Conservation (phyloP, 2,888 invertebrate species). For the Keiferia lycopersicella region DNA sequence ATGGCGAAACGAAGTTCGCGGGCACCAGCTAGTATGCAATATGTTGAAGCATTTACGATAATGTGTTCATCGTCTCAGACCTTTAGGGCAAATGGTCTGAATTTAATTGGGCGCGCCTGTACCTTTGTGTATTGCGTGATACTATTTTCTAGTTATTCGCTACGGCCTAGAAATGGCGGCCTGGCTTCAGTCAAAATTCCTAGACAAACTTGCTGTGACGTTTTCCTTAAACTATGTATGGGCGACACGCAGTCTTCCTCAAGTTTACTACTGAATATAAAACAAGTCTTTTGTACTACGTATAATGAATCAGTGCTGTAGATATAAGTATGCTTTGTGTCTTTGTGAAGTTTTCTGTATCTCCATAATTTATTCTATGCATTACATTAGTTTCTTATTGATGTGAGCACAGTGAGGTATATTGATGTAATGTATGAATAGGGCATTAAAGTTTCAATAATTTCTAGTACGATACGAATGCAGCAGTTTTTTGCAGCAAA, state of each 20-base stretch:
- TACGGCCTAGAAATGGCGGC: not conserved
- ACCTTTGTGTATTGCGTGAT: not conserved
- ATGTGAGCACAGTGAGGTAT: not conserved
- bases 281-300: conserved; percentile 6
- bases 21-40: too few species aligned
- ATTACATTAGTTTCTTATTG: conserved; percentile 1
- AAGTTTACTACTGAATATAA: conserved; percentile 4
- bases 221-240: conserved; percentile 5
- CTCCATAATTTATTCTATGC: conserved; percentile 4
- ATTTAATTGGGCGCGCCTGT: not conserved
- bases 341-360: conserved; percentile 4
- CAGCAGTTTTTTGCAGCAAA: not conserved
- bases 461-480: conserved; percentile 3
- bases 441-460: conserved; percentile 3
- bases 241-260: conserved; percentile 7
- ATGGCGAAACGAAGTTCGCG: too few species aligned
- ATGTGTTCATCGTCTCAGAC: conserved; percentile 31
- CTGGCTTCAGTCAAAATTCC: not conserved
- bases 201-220: not conserved
- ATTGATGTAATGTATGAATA: not conserved
- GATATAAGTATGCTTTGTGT: not conserved
- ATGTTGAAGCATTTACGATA: conserved; percentile 33
- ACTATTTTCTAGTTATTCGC: not conserved
- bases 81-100: not conserved
- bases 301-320: conserved; percentile 6